Conservation (phyloP, 2,888 invertebrate species). For the Alloplasta piceator region DNA sequence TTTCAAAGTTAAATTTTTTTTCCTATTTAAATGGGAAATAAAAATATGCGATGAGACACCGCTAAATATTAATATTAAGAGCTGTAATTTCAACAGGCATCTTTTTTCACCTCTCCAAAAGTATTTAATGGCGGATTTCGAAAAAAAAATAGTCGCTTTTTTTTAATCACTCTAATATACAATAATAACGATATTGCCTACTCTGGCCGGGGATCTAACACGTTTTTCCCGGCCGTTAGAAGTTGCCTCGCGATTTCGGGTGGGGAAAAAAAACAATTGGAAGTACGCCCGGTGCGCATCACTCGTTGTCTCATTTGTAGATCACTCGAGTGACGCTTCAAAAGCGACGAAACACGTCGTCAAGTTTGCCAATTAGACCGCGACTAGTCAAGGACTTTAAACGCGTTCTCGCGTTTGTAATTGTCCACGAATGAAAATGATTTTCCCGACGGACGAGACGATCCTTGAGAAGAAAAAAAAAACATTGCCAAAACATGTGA, state of each 20-base stretch:
- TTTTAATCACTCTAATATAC: too few relatives aligned
- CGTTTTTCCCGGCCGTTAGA: conserved; percentile 36
- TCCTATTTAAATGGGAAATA: too few relatives aligned
- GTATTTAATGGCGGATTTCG: too few relatives aligned
- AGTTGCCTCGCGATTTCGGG: conserved; percentile 20
- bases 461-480: not conserved
- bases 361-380: conserved; percentile 43
- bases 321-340: not conserved
- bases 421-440: not conserved
- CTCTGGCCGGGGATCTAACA: not conserved
- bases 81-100: too few relatives aligned
- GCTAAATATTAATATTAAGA: too few relatives aligned
- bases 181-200: not conserved
- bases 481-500: not conserved
- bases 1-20: too few relatives aligned
- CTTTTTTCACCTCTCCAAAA: too few relatives aligned
- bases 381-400: conserved; percentile 22
- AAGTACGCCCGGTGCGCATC: conserved; percentile 42
- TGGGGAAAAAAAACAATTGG: conserved; percentile 40
- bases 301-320: conserved; percentile 31
- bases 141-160: too few relatives aligned
- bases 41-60: too few relatives aligned
- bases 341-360: conserved; percentile 15
- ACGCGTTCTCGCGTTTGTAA: conserved; percentile 26
- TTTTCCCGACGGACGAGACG: not conserved